Evolutionary conservation across 2,888 invertebrate genomes (phyloP), one percentile per base, ranked within the genome.

Genomic region (Conops quadrifasciatus): DNA sequence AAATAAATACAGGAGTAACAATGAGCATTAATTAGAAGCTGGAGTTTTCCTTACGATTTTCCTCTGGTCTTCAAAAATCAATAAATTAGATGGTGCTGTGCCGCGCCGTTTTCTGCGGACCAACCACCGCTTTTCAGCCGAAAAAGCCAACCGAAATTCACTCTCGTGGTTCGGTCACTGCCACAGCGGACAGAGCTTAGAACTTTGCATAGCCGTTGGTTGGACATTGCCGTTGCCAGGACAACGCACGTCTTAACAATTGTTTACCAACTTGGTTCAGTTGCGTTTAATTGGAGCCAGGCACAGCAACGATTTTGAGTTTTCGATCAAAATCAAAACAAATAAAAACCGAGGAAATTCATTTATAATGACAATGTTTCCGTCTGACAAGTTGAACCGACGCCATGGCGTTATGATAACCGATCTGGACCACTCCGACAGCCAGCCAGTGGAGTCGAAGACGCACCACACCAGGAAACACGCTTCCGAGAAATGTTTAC

Each of bases 391-490:
- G 26, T 59, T 43, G 45, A 24, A 58, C 15, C 45, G 58, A 28
- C 74, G 71, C 62, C 74, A 76, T 65, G n/a, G n/a, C n/a, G 71
- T 80, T 47, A 80, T 83, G 72, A 80, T 83, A 62, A 84, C 84
- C 56, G 84, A 84, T 77, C 73, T 84, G 70, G 84, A 84, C 66
- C 80, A 81, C 9, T 79, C 82, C 19, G 83, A 83, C 45, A 73
- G 73, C 15, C 56, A 73, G 51, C 71, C 11, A 21, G 26, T 59
- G 16, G 56, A 53, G n/a, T 16, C 7, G 64, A 53, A 60, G 7
- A 13, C 16, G 76, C 75, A 45, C 73, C 64, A 19, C 73, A 36
- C 9, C 36, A 36, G 49, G 19, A 71, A 78, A 69, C 74, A 73
- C 11, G 65, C 73, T 0, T 64, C 72, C 51, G 73, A 73, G 13